Percentiles rank a stretch among this genome's conserved stretches.
phyloP scores from a whole-genome alignment of 2,888 invertebrate genomes.

The Cheilosia vulpina region DNA sequence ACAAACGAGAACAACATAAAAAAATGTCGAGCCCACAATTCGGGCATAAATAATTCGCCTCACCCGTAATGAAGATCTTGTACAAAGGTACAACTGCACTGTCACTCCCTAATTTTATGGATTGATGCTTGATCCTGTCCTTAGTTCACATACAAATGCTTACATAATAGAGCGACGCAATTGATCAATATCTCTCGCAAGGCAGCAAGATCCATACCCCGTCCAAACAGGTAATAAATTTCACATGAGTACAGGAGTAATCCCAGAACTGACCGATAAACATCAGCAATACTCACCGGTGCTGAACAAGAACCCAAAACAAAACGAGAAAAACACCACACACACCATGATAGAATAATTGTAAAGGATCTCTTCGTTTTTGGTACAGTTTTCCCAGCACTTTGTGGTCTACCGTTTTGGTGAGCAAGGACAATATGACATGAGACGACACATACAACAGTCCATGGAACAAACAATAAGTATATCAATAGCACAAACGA shows the following conservation, averaged over 20 bases:
- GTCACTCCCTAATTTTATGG: constrained; percentile 22
- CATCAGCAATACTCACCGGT: constrained; percentile 34
- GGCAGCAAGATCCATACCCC: constrained; percentile 20
- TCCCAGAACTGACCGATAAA: constrained; percentile 57
- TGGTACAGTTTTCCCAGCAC: constrained; percentile 10
- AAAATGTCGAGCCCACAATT: constrained; percentile 45
- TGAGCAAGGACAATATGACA: constrained; percentile 55
- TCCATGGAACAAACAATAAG: constrained; percentile 44
- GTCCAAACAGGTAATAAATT: constrained; percentile 59
- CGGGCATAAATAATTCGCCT: neutral
- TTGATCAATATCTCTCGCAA: constrained; percentile 56
- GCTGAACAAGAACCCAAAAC: neutral
- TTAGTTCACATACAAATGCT: constrained; percentile 13
- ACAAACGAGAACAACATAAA: constrained; percentile 21
- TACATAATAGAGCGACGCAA: constrained; percentile 49
- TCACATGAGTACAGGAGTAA: constrained; percentile 7
- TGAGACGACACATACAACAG: constrained; percentile 26
- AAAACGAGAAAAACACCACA: constrained; percentile 1
- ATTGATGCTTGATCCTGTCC: constrained; percentile 16
- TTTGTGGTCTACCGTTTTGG: constrained; percentile 30
- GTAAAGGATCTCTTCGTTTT: constrained; percentile 16
- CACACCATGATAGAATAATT: constrained; percentile 5
- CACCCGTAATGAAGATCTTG: constrained; percentile 22
- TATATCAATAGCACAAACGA: constrained; percentile 63
- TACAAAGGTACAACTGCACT: neutral